These are phyloP conservation scores for Noctua janthe DNA, from an alignment of 2,888 invertebrate species.

Conservation along the genomic window DNA sequence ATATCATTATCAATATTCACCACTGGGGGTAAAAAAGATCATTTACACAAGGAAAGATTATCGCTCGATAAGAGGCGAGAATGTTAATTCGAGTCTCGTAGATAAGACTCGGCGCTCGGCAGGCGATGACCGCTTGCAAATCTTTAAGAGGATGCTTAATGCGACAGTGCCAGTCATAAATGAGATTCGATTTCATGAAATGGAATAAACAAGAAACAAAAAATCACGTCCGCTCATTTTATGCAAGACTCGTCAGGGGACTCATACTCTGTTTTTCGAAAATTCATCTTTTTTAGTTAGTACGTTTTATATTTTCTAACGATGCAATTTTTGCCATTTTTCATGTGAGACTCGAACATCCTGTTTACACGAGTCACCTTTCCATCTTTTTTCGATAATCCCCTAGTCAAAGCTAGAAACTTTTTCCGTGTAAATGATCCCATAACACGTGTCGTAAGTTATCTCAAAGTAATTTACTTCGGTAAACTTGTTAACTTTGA, in stretches of 20 bases:
- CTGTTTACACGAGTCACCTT: neutral
- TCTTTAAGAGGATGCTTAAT: no score
- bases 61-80: neutral
- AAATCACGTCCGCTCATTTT: neutral
- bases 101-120: neutral
- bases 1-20: constrained; percentile 10
- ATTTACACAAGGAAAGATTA: neutral
- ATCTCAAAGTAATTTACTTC: constrained; percentile 54
- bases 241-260: neutral
- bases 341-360: neutral
- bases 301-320: neutral
- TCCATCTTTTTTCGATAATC: neutral
- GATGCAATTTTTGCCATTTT: neutral
- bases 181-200: neutral
- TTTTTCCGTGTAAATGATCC: constrained; percentile 17
- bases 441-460: constrained; percentile 42
- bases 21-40: neutral
- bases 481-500: constrained; percentile 49
- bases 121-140: no score
- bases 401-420: neutral
- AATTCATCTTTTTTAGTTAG: neutral
- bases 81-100: neutral
- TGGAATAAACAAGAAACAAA: neutral
- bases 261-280: neutral
- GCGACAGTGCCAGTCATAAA: neutral